Evolutionary conservation across 2,113 vertebrate species (phyloP).

Genomic region (Donacobius atricapilla): DNA sequence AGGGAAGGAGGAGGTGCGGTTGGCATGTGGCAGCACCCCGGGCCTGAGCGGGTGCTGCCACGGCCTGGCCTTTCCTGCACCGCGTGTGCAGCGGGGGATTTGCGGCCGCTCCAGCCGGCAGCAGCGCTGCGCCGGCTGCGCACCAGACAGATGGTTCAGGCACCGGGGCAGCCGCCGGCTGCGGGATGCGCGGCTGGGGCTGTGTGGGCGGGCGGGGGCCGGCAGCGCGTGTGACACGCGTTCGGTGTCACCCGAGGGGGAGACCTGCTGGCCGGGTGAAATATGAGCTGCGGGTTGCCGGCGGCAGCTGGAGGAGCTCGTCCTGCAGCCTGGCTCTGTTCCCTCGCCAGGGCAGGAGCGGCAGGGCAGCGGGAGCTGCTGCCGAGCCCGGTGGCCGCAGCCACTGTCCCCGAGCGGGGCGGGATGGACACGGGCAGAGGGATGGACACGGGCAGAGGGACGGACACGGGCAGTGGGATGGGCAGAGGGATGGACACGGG

Average conservation of each 20-base stretch:
- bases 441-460: not conserved
- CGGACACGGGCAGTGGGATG: accelerated
- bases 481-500: not conserved
- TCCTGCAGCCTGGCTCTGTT: not conserved
- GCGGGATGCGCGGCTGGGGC: not conserved
- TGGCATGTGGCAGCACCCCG: not conserved
- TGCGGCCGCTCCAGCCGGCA: too few relatives aligned
- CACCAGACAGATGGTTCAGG: not conserved
- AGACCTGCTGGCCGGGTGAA: conserved; percentile 2
- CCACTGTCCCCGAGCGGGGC: accelerated
- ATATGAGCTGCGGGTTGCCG: conserved; percentile 20
- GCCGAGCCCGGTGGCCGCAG: not conserved
- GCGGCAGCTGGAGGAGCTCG: conserved; percentile 17
- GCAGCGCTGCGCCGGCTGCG: not conserved
- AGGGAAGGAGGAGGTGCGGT: accelerated
- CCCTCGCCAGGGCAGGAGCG: not conserved
- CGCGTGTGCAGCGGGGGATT: accelerated
- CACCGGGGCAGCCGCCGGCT: not conserved
- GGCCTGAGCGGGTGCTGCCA: not conserved
- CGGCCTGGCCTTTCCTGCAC: accelerated
- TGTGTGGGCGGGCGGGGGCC: not conserved
- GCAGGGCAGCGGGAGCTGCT: not conserved
- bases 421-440: not conserved
- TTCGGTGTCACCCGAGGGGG: conserved; percentile 42
- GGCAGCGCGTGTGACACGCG: conserved; percentile 34